Evolutionary conservation across 1,140 invertebrate genomes (phyloP), one percentile per base, ranked within the genome.

Genomic region (Drosophila kepulauana): DNA sequence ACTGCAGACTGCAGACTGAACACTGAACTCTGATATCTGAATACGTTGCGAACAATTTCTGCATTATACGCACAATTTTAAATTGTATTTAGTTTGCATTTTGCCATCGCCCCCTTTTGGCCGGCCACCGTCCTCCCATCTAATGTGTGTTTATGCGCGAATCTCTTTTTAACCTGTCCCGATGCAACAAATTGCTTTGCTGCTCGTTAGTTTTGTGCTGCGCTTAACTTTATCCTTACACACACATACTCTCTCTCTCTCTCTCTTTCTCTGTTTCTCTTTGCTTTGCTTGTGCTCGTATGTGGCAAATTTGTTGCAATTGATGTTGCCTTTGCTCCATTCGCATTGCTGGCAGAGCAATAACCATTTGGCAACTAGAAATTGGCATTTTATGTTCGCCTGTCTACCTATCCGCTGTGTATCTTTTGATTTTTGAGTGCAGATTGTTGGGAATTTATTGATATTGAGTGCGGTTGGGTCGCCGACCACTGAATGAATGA

Each of bases 321-420:
- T 77, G 54, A 64, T 59, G 62, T 13, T 25, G 45, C 46, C 13
- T 35, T 13, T 51, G 54, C 11, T 10, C 7, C 38, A 41, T 41
- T 8, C 8, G 1, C 38, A 41, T 63, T 66, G 63, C 10, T 68
- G 65, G 54, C 71, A 49, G 56, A 35, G 85, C 84, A 84, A 88
- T 88, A 88, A 88, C 84, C 84, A 88, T 88, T 88, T 88, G 84
- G 84, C 84, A 88, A 89, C 84, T 88, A 78, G 84, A 88, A 88
- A 88, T 88, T 88, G 84, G 84, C 80, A 89, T 88, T 88, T 88
- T 89, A 88, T 89, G 84, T 84, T 80, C 80, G 75, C 65, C 80
- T 82, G 82, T 88, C 84, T 64, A 61, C 51, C 62, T 56, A 61
- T 59, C 66, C 52, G 57, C 56, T 69, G 69, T 78, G 85, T 84